A percentile compares a stretch with the other conserved stretches of the same genome.
These are phyloP conservation scores for Mesorhabditis spiculigera DNA, from an alignment of 2,888 invertebrate species.

Conservation along the genomic window DNA sequence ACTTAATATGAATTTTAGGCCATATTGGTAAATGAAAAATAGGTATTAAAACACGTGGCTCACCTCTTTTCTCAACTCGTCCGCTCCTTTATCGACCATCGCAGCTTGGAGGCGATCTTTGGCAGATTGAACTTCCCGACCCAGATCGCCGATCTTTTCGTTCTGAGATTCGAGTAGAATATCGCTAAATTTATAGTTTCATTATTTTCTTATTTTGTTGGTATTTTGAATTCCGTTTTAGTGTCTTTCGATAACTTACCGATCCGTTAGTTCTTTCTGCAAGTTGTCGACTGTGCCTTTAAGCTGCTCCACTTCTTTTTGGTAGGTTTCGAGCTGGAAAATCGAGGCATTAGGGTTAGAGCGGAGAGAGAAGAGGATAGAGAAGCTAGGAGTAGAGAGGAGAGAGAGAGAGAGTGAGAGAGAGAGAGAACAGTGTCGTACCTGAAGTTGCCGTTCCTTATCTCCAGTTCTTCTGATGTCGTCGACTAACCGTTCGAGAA, in stretches of 20 bases:
- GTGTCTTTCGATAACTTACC: not conserved
- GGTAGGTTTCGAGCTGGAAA: conserved; percentile 42
- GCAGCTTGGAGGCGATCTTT: conserved; percentile 30
- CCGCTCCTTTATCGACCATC: conserved; percentile 37
- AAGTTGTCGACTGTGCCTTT: conserved; percentile 46
- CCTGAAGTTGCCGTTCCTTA: conserved; percentile 44
- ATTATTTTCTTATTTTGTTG: not conserved
- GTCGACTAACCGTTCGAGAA: conserved; percentile 52
- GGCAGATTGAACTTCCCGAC: conserved; percentile 35
- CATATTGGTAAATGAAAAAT: no score
- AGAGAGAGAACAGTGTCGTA: not conserved
- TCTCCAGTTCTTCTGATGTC: conserved; percentile 43
- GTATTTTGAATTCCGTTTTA: not conserved
- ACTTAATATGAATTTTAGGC: no score
- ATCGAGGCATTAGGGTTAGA: no score
- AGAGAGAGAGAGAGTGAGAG: not conserved
- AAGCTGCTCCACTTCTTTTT: conserved; percentile 36
- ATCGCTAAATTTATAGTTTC: conserved; percentile 40
- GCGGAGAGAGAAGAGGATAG: not conserved
- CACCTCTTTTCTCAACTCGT: conserved; percentile 36
- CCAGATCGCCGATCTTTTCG: conserved; percentile 57
- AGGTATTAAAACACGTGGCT: not conserved
- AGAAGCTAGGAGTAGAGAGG: not conserved
- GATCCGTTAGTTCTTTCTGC: conserved; percentile 54
- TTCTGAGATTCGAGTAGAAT: conserved; percentile 57